Evolutionary conservation across 2,888 invertebrate species (phyloP).

Genomic region (Sisyra nigra): DNA sequence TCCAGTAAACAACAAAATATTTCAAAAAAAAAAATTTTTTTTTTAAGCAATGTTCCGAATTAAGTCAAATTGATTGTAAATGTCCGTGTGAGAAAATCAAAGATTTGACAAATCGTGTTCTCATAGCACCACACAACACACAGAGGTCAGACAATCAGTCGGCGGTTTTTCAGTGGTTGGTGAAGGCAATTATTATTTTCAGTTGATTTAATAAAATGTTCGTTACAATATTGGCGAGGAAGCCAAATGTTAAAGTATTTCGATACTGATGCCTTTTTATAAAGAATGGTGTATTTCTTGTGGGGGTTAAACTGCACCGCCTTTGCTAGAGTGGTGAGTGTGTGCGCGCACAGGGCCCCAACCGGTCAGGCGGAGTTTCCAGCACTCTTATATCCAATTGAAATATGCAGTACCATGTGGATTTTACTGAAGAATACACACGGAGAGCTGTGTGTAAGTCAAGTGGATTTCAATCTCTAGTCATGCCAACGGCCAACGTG

Average conservation of each 20-base stretch:
- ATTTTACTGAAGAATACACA: too few species aligned
- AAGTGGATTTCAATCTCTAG: too few species aligned
- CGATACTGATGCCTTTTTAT: constrained; percentile 1
- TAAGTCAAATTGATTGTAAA: neutral
- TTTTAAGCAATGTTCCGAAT: too few species aligned
- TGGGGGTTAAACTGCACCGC: constrained; percentile 20
- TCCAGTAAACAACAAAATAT: too few species aligned
- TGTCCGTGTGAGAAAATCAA: neutral
- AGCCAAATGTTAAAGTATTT: constrained; percentile 5
- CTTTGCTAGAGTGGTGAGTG: constrained; percentile 14
- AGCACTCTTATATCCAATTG: constrained; percentile 28
- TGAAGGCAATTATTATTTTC: too few species aligned
- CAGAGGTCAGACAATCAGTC: too few species aligned
- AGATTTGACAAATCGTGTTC: neutral
- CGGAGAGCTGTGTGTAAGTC: too few species aligned
- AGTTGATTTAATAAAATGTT: too few species aligned
- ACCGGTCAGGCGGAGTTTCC: constrained; percentile 21
- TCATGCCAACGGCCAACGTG: too few species aligned
- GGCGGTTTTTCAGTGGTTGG: too few species aligned
- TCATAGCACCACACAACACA: neutral
- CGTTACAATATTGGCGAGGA: neutral
- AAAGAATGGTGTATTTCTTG: neutral
- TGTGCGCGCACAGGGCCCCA: constrained; percentile 24
- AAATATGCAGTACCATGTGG: neutral
- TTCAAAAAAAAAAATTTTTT: too few species aligned